Percentiles rank a stretch among this genome's conserved stretches.
Conservation (phyloP, 2,797 vertebrate species). For the Australoheros facetus region DNA sequence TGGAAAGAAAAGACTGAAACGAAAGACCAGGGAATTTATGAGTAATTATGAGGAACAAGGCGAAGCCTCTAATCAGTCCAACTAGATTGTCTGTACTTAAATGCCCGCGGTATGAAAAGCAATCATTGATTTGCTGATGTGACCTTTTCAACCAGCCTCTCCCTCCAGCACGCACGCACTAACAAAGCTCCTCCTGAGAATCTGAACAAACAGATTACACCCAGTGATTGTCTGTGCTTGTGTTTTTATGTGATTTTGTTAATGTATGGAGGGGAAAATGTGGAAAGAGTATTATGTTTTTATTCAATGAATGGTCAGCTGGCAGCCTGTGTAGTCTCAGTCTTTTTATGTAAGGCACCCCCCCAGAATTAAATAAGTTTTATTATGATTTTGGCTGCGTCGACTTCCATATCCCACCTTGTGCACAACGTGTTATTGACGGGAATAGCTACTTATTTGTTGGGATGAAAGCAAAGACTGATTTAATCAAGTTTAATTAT, state of each 20-base stretch:
- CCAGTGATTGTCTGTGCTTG: background rate
- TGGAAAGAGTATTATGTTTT: conserved; percentile 4
- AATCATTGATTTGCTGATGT: conserved; percentile 66
- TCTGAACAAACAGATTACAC: conserved; percentile 48
- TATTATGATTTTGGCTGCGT: background rate
- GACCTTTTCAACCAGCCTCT: conserved; percentile 61
- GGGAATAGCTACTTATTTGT: background rate
- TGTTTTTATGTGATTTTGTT: background rate
- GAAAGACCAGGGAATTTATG: conserved; percentile 38
- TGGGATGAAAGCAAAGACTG: conserved; percentile 1
- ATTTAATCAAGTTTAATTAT: conserved; percentile 7
- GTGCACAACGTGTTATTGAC: background rate
- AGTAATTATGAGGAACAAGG: conserved; percentile 35
- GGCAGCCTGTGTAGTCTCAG: background rate
- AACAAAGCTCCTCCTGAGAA: conserved; percentile 34
- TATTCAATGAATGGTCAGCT: background rate
- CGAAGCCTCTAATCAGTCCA: conserved; percentile 54
- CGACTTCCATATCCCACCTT: background rate
- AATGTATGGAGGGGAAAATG: background rate
- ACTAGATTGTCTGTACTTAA: conserved; percentile 37
- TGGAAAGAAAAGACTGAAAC: conserved; percentile 13
- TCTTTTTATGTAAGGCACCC: background rate
- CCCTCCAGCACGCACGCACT: background rate
- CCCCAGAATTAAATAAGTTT: background rate
- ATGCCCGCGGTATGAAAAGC: conserved; percentile 46